Percentiles rank a stretch among this genome's conserved stretches.
phyloP scores from a whole-genome alignment of 2,113 vertebrate genomes.

The Tachuris rubrigastra region DNA sequence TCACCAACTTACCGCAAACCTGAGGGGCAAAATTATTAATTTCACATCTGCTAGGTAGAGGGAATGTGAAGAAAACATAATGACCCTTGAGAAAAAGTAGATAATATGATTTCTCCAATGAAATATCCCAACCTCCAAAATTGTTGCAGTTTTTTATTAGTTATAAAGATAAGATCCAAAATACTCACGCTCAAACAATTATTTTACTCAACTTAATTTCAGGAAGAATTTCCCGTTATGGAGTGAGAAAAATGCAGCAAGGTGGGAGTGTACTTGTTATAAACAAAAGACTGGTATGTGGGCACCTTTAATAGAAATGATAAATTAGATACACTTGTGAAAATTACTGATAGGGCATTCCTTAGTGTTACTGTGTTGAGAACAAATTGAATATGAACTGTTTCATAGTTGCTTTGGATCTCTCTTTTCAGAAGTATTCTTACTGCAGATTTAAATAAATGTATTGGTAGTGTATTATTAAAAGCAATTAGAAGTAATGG shows the following conservation, averaged over 20 bases:
- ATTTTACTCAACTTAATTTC: background rate
- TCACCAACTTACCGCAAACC: background rate
- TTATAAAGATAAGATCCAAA: background rate
- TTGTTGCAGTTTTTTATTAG: background rate
- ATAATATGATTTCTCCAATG: background rate
- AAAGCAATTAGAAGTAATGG: background rate
- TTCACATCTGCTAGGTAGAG: background rate
- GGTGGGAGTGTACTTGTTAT: background rate
- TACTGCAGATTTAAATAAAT: background rate
- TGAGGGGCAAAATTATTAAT: slow-evolving; percentile 33
- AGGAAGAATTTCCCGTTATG: background rate
- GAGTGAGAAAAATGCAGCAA: background rate
- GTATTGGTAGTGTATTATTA: background rate
- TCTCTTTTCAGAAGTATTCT: background rate
- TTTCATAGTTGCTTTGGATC: background rate
- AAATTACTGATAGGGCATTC: background rate
- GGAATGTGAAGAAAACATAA: slow-evolving; percentile 15
- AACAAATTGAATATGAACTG: background rate
- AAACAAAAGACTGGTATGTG: background rate
- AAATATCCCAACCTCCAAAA: background rate
- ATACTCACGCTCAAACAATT: background rate
- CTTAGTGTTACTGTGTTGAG: background rate
- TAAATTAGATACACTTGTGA: background rate
- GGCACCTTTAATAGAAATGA: background rate
- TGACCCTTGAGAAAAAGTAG: slow-evolving; percentile 6